Conservation (phyloP, 1,140 invertebrate genomes). For the Bilobella aurantiaca region DNA sequence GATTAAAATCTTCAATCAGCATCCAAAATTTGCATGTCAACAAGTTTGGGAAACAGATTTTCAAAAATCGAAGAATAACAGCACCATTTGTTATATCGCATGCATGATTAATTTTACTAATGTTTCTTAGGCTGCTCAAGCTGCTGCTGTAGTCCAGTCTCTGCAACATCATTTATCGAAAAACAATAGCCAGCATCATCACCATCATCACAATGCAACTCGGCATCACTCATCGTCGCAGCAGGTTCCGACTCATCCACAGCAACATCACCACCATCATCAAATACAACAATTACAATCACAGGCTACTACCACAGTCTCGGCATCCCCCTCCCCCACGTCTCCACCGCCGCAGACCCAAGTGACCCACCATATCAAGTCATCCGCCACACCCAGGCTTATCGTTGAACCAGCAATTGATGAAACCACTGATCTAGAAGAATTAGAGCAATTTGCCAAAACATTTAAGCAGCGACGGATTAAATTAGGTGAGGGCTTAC, state of each 20-base stretch:
- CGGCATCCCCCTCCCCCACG: conserved; percentile 17
- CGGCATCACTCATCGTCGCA: conserved; percentile 37
- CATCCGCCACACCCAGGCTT: conserved; percentile 41
- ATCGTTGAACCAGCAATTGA: conserved; percentile 67
- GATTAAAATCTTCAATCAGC: background rate
- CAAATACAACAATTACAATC: conserved; percentile 23
- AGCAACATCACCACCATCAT: conserved; percentile 36
- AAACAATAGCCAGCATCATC: conserved; percentile 25
- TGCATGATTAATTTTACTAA: background rate
- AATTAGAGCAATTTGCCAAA: conserved; percentile 92
- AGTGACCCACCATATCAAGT: conserved; percentile 43
- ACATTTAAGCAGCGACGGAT: conserved; percentile 92
- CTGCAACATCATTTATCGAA: conserved; percentile 47
- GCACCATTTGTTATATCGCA: background rate
- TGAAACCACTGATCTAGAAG: conserved; percentile 88
- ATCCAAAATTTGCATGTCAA: conserved; percentile 13
- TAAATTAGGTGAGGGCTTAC: conserved; percentile 85
- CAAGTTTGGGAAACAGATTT: background rate
- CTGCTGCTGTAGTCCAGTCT: conserved; percentile 58
- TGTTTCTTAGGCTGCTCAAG: conserved; percentile 53
- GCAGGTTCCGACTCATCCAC: conserved; percentile 37
- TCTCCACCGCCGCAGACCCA: conserved; percentile 28
- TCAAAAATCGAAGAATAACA: background rate
- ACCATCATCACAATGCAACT: conserved; percentile 36
- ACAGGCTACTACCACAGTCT: conserved; percentile 10